Conservation (phyloP, 1,140 invertebrate genomes). For the Macrostomum lignano region DNA sequence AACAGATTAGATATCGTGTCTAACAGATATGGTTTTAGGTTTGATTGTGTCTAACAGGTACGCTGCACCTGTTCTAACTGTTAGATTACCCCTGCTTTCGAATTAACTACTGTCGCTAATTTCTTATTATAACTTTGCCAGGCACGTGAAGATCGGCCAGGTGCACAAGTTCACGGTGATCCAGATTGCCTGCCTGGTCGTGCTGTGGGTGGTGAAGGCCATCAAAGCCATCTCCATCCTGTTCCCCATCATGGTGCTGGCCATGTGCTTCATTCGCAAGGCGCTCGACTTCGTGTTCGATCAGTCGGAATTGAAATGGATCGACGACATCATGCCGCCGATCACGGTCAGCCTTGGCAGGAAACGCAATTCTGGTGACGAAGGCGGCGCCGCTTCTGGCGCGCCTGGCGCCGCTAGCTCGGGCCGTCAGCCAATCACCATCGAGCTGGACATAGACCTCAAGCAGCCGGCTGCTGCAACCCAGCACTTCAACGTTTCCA, state of each 20-base stretch:
- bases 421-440: too few species aligned
- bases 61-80: not conserved
- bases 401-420: too few species aligned
- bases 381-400: too few species aligned
- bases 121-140: not conserved
- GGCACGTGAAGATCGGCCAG: conserved; percentile 48
- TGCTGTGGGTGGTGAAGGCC: conserved; percentile 78
- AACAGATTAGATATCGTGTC: too few species aligned
- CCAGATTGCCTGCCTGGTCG: conserved; percentile 60
- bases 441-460: too few species aligned
- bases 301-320: conserved; percentile 63
- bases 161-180: conserved; percentile 86
- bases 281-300: conserved; percentile 64
- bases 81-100: not conserved
- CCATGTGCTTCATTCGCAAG: conserved; percentile 85
- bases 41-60: not conserved
- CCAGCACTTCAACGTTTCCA: too few species aligned
- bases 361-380: too few species aligned
- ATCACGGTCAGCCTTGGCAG: too few species aligned
- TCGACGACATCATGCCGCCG: conserved; percentile 75
- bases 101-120: not conserved
- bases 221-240: conserved; percentile 70
- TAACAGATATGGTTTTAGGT: too few species aligned
- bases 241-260: conserved; percentile 89
- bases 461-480: too few species aligned